Conservation (phyloP, 2,113 vertebrate species). For the Hoplias malabaricus region DNA sequence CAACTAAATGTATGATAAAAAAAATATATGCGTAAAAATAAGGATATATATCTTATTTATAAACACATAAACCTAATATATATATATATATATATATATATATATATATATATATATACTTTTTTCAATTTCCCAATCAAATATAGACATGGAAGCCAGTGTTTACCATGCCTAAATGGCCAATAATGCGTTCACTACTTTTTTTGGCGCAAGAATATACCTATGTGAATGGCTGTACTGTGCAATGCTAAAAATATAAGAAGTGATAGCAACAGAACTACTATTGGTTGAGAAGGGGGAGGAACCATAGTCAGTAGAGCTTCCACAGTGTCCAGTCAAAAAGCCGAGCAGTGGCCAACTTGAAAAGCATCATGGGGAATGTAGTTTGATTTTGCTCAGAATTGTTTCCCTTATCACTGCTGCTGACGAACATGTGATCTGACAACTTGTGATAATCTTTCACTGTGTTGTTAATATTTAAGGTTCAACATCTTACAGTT, state of each 20-base stretch:
- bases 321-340: slow-evolving; percentile 59
- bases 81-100: background rate
- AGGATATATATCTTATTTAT: no score
- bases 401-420: background rate
- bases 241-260: slow-evolving; percentile 88
- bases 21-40: no score
- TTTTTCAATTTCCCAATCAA: no score
- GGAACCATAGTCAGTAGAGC: slow-evolving; percentile 59
- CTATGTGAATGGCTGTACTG: slow-evolving; percentile 45
- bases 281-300: slow-evolving; percentile 75
- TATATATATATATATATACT: background rate
- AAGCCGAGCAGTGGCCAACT: slow-evolving; percentile 29
- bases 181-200: slow-evolving; percentile 5
- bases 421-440: background rate
- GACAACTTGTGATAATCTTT: background rate
- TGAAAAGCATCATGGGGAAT: slow-evolving; percentile 70
- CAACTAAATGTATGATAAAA: no score
- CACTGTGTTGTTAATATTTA: background rate
- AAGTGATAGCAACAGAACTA: slow-evolving; percentile 87
- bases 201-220: slow-evolving; percentile 61
- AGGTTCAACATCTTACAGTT: background rate
- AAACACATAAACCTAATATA: no score
- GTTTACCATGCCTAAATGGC: background rate
- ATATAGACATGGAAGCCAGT: background rate
- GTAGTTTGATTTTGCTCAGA: slow-evolving; percentile 61